Conservation (phyloP, 2,797 vertebrate species). For the Acomys russatus region DNA sequence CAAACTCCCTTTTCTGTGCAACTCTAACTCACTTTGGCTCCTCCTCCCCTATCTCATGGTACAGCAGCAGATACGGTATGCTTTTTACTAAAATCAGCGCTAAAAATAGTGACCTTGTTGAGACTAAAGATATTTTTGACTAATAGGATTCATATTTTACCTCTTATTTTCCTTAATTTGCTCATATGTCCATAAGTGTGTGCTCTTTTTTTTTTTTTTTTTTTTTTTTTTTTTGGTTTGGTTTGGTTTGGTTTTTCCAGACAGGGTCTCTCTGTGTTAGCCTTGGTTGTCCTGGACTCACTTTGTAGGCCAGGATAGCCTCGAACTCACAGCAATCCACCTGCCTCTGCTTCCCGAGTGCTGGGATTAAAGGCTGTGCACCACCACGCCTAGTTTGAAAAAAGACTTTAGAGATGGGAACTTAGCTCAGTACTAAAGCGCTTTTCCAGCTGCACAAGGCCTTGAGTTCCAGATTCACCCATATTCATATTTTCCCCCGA, state of each 20-base stretch:
- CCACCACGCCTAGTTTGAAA: too few species aligned
- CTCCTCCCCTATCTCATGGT: not conserved
- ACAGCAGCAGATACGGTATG: not conserved
- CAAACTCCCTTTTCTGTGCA: not conserved
- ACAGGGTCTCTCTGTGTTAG: too few species aligned
- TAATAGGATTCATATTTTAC: not conserved
- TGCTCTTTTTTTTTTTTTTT: not conserved
- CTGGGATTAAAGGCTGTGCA: too few species aligned
- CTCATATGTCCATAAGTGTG: not conserved
- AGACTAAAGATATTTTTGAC: not conserved
- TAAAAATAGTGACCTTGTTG: constrained; percentile 7
- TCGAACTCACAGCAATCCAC: too few species aligned
- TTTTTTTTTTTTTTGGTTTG: too few species aligned
- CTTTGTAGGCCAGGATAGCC: too few species aligned
- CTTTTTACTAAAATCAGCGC: constrained; percentile 1
- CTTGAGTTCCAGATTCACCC: not conserved
- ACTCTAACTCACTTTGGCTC: not conserved
- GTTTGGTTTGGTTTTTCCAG: too few species aligned
- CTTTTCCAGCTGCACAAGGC: not conserved
- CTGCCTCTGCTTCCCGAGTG: too few species aligned
- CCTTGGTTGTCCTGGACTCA: too few species aligned
- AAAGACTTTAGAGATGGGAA: too few species aligned
- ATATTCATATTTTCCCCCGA: too few species aligned
- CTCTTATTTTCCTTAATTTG: constrained; percentile 41
- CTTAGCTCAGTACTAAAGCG: too few species aligned